Conservation (phyloP, 2,113 vertebrate genomes). For the Pao palembangensis region DNA sequence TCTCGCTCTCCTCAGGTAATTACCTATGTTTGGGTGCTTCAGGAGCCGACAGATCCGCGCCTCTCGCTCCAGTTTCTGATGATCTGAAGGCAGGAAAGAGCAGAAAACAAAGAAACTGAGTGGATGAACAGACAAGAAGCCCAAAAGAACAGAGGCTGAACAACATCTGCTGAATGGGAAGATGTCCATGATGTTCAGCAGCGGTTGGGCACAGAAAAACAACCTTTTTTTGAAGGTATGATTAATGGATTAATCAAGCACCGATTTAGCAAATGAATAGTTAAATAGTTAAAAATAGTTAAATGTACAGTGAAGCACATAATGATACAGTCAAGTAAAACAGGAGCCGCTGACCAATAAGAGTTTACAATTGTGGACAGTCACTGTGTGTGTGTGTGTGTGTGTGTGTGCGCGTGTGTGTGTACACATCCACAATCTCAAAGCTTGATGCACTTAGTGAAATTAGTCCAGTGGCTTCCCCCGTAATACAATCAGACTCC, state of each 20-base stretch:
- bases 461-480: slow-evolving; percentile 54
- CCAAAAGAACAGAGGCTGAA: neutral
- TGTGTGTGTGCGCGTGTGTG: neutral
- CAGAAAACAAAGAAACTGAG: slow-evolving; percentile 2
- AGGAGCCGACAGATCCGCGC: slow-evolving; percentile 72
- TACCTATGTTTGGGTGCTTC: slow-evolving; percentile 73
- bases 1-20: slow-evolving; percentile 6
- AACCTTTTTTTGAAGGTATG: too few relatives aligned
- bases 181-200: neutral
- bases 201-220: slow-evolving; percentile 3
- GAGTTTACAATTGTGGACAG: slow-evolving; percentile 20
- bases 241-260: too few relatives aligned
- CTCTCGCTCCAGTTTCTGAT: slow-evolving; percentile 72
- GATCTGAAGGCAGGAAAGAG: slow-evolving; percentile 52
- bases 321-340: neutral
- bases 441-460: slow-evolving; percentile 58
- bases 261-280: too few relatives aligned
- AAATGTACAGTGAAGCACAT: neutral
- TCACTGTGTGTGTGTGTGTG: neutral
- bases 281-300: neutral
- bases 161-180: slow-evolving; percentile 4
- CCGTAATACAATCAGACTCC: slow-evolving; percentile 56
- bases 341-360: slow-evolving; percentile 4
- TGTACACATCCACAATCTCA: slow-evolving; percentile 3
- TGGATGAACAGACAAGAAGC: neutral